Conservation (phyloP, 2,113 vertebrate species). For the Shinisaurus crocodilurus region DNA sequence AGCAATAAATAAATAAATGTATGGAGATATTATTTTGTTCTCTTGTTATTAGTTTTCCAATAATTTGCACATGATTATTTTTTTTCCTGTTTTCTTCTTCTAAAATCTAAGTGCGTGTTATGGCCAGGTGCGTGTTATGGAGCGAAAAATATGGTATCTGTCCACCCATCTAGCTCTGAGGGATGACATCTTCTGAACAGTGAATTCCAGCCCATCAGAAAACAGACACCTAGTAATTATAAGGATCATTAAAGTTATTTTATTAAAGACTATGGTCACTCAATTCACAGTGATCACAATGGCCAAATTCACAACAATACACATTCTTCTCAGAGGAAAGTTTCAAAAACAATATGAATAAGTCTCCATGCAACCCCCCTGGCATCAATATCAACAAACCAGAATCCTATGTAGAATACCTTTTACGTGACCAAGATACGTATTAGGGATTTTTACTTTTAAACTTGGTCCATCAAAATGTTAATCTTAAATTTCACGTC, state of each 20-base stretch:
- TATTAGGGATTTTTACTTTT: not conserved
- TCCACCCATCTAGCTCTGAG: not conserved
- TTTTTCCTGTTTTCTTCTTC: too few relatives aligned
- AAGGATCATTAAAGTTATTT: not conserved
- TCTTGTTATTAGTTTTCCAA: too few relatives aligned
- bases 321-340: not conserved
- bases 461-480: not conserved
- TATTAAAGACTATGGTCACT: not conserved
- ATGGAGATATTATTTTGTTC: too few relatives aligned
- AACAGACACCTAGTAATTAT: not conserved
- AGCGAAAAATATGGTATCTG: too few relatives aligned
- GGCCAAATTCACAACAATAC: not conserved
- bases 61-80: too few relatives aligned
- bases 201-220: not conserved
- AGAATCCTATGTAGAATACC: not conserved
- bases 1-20: too few relatives aligned
- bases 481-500: not conserved
- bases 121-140: too few relatives aligned
- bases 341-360: not conserved
- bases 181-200: not conserved
- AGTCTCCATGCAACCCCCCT: not conserved
- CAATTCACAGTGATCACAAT: not conserved
- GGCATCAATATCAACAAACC: not conserved
- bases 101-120: too few relatives aligned
- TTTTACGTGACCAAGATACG: not conserved